Base-by-base conservation (phyloP, 1,140 invertebrate genomes). In the Chelonus insularis region DNA sequence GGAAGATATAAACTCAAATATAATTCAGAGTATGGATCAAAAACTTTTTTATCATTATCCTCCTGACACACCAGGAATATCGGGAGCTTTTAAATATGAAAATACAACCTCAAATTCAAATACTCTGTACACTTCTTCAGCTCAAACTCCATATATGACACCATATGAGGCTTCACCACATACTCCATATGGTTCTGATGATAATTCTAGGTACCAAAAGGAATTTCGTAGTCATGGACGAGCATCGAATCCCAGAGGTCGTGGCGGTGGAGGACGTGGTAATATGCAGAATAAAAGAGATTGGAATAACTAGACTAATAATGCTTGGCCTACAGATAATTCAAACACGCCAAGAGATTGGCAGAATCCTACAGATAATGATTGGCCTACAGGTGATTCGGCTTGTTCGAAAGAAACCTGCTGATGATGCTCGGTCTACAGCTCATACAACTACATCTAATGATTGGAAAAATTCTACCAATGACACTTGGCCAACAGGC, bases 121-220 rank as follows among this genome's bases (percentile, higher is more conserved):
- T 51, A 81, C 82, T 57, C 92, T 92, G 0, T 94, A 95, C 70
- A 94, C 93, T 11, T 93, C 93, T 0, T 93, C 91, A 54, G 92
- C 91, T 0, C 92, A 94, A 74, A 95, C 93, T 0, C 93, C 93
- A 0, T 94, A 91, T 78, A 92, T 95, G 89, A 95, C 93, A 0
- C 92, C 93, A 0, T 94, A 93, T 72, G 87, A 88, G 52, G 89
- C 90, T 0, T 90, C 91, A 0, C 88, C 86, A 68, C 81, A 84
- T 29, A 81, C 83, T 5, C 82, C 74, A 0, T 79, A 83, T 45
- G 84, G 87, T 62, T 83, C 84, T 0, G 86, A 87, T 43, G 84
- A 82, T 45, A 85, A 85, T 0, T 83, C 85, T 0, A 65, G 75
- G 37, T 79, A 77, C 4, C 82, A 81, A 16, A 84, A 83, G 29